Evolutionary conservation across 2,888 invertebrate species (phyloP).

Genomic region (Scaptodrosophila latifasciaeformis): DNA sequence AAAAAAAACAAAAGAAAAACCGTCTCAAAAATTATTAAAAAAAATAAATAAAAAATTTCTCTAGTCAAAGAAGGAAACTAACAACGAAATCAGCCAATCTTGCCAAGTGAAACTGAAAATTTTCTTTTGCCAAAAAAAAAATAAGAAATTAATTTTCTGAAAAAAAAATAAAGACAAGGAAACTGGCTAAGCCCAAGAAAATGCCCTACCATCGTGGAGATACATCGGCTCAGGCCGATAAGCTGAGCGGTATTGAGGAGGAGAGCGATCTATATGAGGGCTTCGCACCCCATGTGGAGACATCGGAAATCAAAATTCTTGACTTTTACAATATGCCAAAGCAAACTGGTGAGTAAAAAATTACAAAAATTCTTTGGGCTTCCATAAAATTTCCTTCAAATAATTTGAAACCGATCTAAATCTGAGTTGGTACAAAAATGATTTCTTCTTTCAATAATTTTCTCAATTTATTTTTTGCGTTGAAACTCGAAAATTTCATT

Average conservation of each 20-base stretch:
- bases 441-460: no score
- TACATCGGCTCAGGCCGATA: slow-evolving; percentile 77
- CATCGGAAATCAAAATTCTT: slow-evolving; percentile 81
- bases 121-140: slow-evolving; percentile 9
- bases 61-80: slow-evolving; percentile 56
- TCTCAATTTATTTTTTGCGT: no score
- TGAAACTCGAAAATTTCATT: neutral
- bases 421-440: neutral
- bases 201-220: slow-evolving; percentile 74
- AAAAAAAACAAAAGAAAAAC: slow-evolving; percentile 20
- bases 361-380: neutral
- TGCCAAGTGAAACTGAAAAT: no score
- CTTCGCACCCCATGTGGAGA: slow-evolving; percentile 88
- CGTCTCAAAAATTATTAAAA: slow-evolving; percentile 14
- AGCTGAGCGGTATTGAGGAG: slow-evolving; percentile 85
- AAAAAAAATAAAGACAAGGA: neutral
- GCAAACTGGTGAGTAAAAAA: slow-evolving; percentile 69
- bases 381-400: neutral
- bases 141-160: slow-evolving; percentile 1
- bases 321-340: slow-evolving; percentile 72
- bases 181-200: slow-evolving; percentile 52
- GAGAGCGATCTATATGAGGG: slow-evolving; percentile 86
- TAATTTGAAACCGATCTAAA: neutral
- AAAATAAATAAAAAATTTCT: slow-evolving; percentile 29
- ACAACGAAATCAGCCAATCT: slow-evolving; percentile 6